These are phyloP conservation scores for Leucophenga varia DNA, from an alignment of 1,140 invertebrate species.

Conservation along the genomic window DNA sequence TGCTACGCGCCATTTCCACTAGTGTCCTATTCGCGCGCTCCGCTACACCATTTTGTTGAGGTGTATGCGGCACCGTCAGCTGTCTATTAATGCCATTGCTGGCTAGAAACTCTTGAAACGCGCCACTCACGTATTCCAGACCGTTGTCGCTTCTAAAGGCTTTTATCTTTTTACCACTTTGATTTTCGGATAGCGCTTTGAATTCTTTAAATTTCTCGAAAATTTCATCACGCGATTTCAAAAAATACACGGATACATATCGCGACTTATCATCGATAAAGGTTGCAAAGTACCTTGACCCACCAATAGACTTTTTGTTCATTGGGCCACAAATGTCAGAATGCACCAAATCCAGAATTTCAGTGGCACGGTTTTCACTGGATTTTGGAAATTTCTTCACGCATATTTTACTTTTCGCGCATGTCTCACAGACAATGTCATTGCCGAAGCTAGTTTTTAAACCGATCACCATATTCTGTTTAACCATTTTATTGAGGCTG, in stretches of 20 bases:
- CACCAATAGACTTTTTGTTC: conserved; percentile 26
- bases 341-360: conserved; percentile 48
- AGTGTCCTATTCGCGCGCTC: conserved; percentile 40
- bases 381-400: conserved; percentile 5
- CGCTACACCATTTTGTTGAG: conserved; percentile 46
- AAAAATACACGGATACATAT: conserved; percentile 34
- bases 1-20: conserved; percentile 33
- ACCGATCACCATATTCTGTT: no score
- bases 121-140: conserved; percentile 27
- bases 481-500: background rate
- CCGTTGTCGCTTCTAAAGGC: conserved; percentile 37
- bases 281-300: conserved; percentile 32
- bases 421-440: no score
- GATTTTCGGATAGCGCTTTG: conserved; percentile 37
- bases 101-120: conserved; percentile 30
- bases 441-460: no score
- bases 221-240: conserved; percentile 40
- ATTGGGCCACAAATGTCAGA: conserved; percentile 56
- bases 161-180: conserved; percentile 32
- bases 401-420: conserved; percentile 7
- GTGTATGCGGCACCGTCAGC: conserved; percentile 33
- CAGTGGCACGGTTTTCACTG: background rate
- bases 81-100: conserved; percentile 22
- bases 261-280: conserved; percentile 46
- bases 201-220: conserved; percentile 30